phyloP scores from a whole-genome alignment of 2,113 vertebrate genomes.

The Actinemys pallida region DNA sequence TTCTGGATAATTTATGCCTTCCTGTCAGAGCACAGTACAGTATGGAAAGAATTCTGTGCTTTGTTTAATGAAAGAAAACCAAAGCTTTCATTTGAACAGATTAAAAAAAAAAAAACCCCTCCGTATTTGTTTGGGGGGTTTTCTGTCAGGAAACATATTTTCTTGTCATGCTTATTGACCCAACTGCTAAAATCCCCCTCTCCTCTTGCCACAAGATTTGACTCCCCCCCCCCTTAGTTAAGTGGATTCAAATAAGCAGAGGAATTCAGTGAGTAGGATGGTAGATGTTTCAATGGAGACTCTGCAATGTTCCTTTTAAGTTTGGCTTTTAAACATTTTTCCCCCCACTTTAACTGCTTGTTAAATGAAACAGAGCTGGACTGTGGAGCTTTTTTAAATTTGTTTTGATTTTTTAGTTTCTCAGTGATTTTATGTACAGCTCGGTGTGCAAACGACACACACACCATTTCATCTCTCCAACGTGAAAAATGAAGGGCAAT shows the following conservation, averaged over 20 bases:
- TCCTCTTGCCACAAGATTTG: not conserved
- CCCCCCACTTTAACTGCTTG: slow-evolving; percentile 17
- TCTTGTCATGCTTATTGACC: not conserved
- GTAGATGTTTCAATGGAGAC: slow-evolving; percentile 35
- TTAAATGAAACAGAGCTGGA: slow-evolving; percentile 32
- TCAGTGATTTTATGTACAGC: slow-evolving; percentile 1
- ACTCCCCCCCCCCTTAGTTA: not conserved
- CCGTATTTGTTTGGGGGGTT: not conserved
- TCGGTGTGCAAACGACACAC: not conserved
- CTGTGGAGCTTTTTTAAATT: slow-evolving; percentile 13
- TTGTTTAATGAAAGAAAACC: not conserved
- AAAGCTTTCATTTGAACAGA: not conserved
- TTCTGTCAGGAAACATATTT: not conserved
- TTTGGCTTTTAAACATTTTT: not conserved
- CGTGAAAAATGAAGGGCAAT: not conserved
- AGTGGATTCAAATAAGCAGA: slow-evolving; percentile 30
- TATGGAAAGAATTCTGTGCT: not conserved
- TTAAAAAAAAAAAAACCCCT: not conserved
- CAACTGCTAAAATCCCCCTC: slow-evolving; percentile 14
- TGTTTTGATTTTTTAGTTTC: not conserved
- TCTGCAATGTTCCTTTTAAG: not conserved
- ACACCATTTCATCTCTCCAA: slow-evolving; percentile 4
- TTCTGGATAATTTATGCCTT: not conserved
- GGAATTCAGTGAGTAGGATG: slow-evolving; percentile 1
- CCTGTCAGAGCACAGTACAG: not conserved